phyloP scores from a whole-genome alignment of 2,113 vertebrate species.

The Narcine bancroftii region DNA sequence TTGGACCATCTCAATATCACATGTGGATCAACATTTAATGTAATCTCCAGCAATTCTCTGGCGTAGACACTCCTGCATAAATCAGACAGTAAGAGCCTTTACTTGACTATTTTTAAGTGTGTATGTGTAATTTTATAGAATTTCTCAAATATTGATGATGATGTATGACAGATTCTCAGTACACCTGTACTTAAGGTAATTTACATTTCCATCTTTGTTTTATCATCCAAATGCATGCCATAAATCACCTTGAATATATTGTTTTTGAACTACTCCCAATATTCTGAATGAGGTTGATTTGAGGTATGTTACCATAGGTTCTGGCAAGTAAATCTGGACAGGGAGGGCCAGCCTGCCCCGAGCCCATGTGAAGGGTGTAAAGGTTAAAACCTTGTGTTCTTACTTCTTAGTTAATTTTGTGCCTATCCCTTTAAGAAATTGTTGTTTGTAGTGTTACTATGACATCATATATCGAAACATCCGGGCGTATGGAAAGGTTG shows the following conservation, averaged over 20 bases:
- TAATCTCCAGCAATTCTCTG: background rate
- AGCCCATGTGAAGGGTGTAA: background rate
- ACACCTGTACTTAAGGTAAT: background rate
- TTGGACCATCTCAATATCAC: background rate
- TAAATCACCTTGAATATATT: background rate
- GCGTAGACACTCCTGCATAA: background rate
- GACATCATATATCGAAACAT: too few species aligned
- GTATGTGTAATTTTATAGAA: too few species aligned
- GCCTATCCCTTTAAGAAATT: too few species aligned
- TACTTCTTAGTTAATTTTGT: too few species aligned
- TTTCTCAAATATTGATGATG: background rate
- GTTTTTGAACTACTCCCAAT: background rate
- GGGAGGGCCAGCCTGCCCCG: background rate
- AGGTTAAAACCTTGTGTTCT: too few species aligned
- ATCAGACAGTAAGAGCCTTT: background rate
- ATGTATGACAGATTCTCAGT: background rate
- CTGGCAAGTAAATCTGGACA: background rate
- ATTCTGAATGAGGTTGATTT: conserved; percentile 7
- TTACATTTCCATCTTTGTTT: too few species aligned
- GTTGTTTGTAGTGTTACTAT: too few species aligned
- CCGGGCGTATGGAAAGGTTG: too few species aligned
- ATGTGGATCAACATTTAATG: background rate
- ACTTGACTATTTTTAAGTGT: background rate
- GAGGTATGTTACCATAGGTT: background rate
- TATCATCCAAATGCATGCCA: background rate